These are phyloP conservation scores for Paralvinella palmiformis DNA, from an alignment of 1,140 invertebrate genomes.

Conservation along the genomic window DNA sequence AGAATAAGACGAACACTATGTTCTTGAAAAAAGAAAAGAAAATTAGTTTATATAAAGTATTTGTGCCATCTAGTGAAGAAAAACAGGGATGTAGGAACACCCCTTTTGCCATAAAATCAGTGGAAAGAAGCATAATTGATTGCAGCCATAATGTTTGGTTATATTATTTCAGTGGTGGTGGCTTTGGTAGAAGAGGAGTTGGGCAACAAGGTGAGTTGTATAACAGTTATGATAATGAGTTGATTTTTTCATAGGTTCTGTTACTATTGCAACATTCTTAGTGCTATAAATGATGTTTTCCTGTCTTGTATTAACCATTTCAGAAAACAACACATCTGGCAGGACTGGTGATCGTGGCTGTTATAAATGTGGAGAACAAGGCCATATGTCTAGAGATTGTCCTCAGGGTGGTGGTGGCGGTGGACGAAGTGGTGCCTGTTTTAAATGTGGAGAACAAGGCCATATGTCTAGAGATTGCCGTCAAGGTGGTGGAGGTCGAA, in stretches of 20 bases:
- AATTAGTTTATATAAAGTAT: no score
- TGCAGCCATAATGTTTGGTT: no score
- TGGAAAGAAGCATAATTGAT: no score
- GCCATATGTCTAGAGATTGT: conserved; percentile 20
- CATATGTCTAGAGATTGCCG: conserved; percentile 25
- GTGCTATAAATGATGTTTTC: neutral
- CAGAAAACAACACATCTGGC: conserved; percentile 2
- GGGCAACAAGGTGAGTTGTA: neutral
- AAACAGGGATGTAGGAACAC: no score
- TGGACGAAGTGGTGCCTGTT: conserved; percentile 13
- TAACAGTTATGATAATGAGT: neutral
- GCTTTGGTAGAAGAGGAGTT: conserved; percentile 7
- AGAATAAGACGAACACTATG: no score
- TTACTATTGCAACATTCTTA: neutral
- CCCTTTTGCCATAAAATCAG: no score
- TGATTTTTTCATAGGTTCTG: conserved; percentile 8
- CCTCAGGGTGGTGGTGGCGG: conserved; percentile 18
- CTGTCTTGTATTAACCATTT: conserved; percentile 16
- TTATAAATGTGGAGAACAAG: conserved; percentile 4
- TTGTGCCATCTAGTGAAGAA: no score
- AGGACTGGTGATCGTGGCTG: conserved; percentile 16
- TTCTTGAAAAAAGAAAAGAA: no score
- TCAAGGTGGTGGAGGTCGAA: conserved; percentile 4
- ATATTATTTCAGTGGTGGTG: conserved; percentile 9
- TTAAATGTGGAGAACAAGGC: conserved; percentile 23